Evolutionary conservation across 2,797 vertebrate species (phyloP).

Genomic region (Dendrocincla tyrannina): DNA sequence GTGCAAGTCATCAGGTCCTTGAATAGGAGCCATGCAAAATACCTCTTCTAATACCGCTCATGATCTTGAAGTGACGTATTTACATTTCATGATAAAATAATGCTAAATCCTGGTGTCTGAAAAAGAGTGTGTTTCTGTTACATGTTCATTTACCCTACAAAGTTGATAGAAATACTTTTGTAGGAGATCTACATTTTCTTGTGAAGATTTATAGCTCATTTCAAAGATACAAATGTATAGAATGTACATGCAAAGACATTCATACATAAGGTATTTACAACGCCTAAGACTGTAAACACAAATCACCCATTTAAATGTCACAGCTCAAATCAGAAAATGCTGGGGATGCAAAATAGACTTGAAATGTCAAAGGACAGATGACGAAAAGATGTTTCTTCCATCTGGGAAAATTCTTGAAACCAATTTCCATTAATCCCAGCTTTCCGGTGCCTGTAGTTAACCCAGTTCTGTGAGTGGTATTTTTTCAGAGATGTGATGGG

Average conservation of each 20-base stretch:
- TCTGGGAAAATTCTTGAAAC: neutral
- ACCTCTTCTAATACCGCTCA: neutral
- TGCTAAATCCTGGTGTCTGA: neutral
- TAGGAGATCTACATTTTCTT: neutral
- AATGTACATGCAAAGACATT: neutral
- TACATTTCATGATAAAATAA: neutral
- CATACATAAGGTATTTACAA: neutral
- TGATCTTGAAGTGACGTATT: neutral
- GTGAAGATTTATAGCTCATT: neutral
- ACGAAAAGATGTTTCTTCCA: slow-evolving; percentile 10
- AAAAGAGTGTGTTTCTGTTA: neutral
- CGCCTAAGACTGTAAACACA: neutral
- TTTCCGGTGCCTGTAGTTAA: neutral
- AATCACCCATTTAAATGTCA: slow-evolving; percentile 18
- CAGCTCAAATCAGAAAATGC: neutral
- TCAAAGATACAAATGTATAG: neutral
- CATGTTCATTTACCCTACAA: neutral
- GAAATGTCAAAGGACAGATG: slow-evolving; percentile 38
- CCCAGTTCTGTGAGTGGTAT: neutral
- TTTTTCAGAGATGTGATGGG: neutral
- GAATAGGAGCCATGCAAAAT: neutral
- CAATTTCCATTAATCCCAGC: neutral
- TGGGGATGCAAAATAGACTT: neutral
- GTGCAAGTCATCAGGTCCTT: neutral
- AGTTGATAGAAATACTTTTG: neutral